These are phyloP conservation scores for Cacajao melanocephalus DNA, from an alignment of 2,797 vertebrate species.

Conservation along the genomic window DNA sequence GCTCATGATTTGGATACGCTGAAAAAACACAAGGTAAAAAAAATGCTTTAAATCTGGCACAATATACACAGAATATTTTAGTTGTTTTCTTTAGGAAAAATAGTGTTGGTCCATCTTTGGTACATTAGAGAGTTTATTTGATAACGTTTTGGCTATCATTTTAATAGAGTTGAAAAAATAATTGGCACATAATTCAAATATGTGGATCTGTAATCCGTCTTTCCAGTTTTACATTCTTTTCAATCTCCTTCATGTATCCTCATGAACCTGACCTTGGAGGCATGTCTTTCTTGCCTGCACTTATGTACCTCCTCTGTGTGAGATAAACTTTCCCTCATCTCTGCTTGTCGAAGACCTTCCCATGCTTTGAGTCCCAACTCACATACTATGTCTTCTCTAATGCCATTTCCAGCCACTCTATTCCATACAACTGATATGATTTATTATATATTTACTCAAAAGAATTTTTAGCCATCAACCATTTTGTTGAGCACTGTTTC, in stretches of 20 bases:
- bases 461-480: neutral
- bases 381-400: neutral
- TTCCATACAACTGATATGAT: neutral
- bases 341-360: neutral
- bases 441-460: neutral
- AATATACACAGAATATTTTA: neutral
- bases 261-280: neutral
- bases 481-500: neutral
- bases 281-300: neutral
- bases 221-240: constrained; percentile 1
- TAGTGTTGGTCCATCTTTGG: neutral
- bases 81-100: constrained; percentile 34
- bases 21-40: constrained; percentile 91
- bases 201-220: neutral
- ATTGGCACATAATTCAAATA: neutral
- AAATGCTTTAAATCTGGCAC: neutral
- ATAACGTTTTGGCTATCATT: neutral
- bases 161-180: constrained; percentile 12
- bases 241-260: neutral
- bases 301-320: neutral
- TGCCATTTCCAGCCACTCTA: neutral
- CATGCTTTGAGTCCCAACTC: neutral
- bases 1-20: constrained; percentile 93
- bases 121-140: constrained; percentile 4
- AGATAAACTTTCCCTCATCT: neutral